Percentiles rank a stretch among this genome's conserved stretches.
Conservation (phyloP, 2,888 invertebrate genomes). For the Dioctria rufipes region DNA sequence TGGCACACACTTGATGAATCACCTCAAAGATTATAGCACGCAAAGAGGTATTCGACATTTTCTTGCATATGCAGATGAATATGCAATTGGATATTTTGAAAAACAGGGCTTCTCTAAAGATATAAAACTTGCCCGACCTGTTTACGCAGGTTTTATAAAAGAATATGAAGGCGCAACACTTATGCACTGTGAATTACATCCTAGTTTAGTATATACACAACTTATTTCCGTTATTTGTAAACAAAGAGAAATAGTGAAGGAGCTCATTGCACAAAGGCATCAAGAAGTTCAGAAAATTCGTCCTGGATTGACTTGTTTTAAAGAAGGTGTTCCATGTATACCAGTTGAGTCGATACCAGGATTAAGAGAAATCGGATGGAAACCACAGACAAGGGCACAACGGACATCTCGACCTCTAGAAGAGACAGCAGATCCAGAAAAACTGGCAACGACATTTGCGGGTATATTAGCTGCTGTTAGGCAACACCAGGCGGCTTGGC, state of each 20-base stretch:
- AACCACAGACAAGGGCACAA: slow-evolving; percentile 76
- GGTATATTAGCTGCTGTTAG: slow-evolving; percentile 79
- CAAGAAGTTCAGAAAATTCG: slow-evolving; percentile 86
- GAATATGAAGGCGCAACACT: slow-evolving; percentile 98
- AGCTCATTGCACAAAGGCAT: slow-evolving; percentile 89
- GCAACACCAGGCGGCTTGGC: slow-evolving; percentile 92
- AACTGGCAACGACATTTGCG: slow-evolving; percentile 76
- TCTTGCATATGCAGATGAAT: slow-evolving; percentile 97
- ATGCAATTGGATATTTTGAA: slow-evolving; percentile 95
- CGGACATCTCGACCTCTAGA: slow-evolving; percentile 75
- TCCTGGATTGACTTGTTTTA: slow-evolving; percentile 90
- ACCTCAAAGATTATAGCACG: slow-evolving; percentile 97
- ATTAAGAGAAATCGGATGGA: slow-evolving; percentile 88
- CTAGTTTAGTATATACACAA: slow-evolving; percentile 93
- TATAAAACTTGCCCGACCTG: slow-evolving; percentile 85
- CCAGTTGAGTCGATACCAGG: slow-evolving; percentile 92
- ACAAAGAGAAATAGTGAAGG: slow-evolving; percentile 87
- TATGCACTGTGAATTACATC: slow-evolving; percentile 98
- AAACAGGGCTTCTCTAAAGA: slow-evolving; percentile 98
- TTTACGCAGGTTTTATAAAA: slow-evolving; percentile 95
- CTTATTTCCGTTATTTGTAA: slow-evolving; percentile 90
- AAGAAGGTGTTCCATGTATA: slow-evolving; percentile 88
- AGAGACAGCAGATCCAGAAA: slow-evolving; percentile 81
- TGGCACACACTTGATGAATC: slow-evolving; percentile 99
- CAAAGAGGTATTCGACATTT: slow-evolving; percentile 92